Base-by-base conservation (phyloP, 2,797 vertebrate genomes). In the Scomberomorus guttatus region DNA sequence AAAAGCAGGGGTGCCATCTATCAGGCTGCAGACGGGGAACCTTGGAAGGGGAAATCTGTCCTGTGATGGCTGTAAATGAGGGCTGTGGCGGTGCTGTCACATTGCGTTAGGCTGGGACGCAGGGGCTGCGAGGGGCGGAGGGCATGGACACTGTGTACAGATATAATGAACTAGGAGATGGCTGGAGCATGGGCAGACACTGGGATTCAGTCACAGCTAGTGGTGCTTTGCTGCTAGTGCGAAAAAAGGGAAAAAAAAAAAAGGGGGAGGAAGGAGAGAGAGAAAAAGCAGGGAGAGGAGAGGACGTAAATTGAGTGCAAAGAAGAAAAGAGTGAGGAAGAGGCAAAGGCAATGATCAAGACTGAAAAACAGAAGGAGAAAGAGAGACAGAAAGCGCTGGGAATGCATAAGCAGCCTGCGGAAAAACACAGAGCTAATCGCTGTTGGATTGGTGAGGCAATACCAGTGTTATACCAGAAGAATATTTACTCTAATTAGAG, bases 401-500 rank as follows among this genome's bases (percentile, higher is more conserved):
- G 83, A 79, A 87, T 54, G 78, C 56, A 81, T 29, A 67, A 83
- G 78, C 72, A 81, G 80, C 71, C 87, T 8, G 77, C 58, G 80
- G 88, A 79, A 82, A 85, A 86, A 82, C 70, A 69, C 29, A 37
- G 27, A 65, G 37, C 79, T 89, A 83, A 89, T 83, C 68, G 55
- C 76, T 62, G 69, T 52, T 69, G 76, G 80, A 82, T 69, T 60
- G 78, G 71, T 29, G 83, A 83, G 69, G 81, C 79, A 79, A 82
- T 68, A 52, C 84, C 18, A 56, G 71, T 64, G 70, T 85, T 83
- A 72, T 62, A 88, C 3, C 81, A 81, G 82, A 89, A 87, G 89
- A 90, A 89, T 90, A 92, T 92, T 92, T 89, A 90, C 87, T 92
- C 88, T 87, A 93, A 93, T 94, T 93, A 92, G 83, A 92, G 82